Evolutionary conservation across 2,888 invertebrate species (phyloP).

Genomic region (Cerceris ruficornis): DNA sequence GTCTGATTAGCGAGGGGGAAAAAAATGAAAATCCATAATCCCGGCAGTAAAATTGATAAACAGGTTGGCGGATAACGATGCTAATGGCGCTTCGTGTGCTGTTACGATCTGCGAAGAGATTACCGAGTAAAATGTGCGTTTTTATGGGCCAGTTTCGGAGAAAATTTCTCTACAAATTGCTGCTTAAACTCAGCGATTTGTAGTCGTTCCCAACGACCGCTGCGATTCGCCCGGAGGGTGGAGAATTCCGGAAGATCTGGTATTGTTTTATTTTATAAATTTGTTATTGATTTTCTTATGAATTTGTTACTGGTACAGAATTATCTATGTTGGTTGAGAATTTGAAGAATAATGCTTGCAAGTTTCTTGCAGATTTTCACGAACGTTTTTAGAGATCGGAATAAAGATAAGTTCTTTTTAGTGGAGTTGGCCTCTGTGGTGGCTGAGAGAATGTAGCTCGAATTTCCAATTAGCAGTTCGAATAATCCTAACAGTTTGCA

Average conservation of each 20-base stretch:
- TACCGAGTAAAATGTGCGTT: not conserved
- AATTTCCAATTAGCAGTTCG: no score
- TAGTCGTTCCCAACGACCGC: not conserved
- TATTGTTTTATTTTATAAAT: no score
- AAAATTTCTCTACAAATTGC: not conserved
- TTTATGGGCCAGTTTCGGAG: not conserved
- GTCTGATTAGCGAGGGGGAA: not conserved
- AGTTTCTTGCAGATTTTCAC: no score
- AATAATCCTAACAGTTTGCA: no score
- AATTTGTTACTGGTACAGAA: no score
- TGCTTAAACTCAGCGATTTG: not conserved
- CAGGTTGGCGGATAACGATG: conserved; percentile 30
- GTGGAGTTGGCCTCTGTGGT: no score
- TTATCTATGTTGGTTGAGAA: no score
- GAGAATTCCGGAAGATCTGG: not conserved
- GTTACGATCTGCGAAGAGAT: conserved; percentile 33
- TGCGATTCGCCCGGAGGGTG: not conserved
- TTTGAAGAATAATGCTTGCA: no score
- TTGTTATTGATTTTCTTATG: no score
- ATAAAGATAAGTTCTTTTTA: no score
- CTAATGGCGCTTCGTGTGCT: conserved; percentile 39
- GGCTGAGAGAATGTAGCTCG: no score
- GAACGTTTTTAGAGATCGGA: no score
- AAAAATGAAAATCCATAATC: conserved; percentile 24
- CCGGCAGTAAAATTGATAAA: conserved; percentile 40